Percentiles rank a stretch among this genome's conserved stretches.
Conservation (phyloP, 2,113 vertebrate genomes). For the Nycticebus coucang region DNA sequence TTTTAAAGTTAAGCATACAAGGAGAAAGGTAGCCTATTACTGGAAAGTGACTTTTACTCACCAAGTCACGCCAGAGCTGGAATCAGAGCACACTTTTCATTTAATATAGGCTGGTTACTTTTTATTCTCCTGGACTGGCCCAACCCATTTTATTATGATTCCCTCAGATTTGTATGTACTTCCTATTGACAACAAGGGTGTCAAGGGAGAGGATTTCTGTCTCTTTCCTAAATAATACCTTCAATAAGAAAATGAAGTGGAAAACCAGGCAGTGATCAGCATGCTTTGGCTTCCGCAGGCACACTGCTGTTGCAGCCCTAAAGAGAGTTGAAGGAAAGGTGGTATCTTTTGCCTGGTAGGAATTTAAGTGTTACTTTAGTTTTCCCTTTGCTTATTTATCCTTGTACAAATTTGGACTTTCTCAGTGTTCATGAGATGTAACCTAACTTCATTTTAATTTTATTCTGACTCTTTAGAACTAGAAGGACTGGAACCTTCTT, state of each 20-base stretch:
- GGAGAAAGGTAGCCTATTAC: background rate
- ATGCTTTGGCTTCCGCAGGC: background rate
- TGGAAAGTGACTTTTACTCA: conserved; percentile 7
- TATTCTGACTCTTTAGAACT: background rate
- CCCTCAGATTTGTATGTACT: background rate
- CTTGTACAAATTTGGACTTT: background rate
- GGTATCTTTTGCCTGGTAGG: background rate
- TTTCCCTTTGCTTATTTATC: background rate
- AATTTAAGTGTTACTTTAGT: background rate
- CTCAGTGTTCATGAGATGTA: background rate
- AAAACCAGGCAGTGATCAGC: background rate
- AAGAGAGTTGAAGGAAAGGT: background rate
- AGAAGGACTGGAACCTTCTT: background rate
- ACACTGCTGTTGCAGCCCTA: background rate
- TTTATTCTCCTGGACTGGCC: background rate
- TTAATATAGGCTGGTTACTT: accelerated
- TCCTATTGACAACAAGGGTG: background rate
- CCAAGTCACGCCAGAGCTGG: background rate
- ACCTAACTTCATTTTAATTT: background rate
- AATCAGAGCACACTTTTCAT: accelerated
- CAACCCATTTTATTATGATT: background rate
- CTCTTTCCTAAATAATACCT: background rate
- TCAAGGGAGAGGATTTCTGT: background rate
- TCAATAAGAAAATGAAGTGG: background rate
- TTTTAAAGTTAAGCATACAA: background rate